phyloP scores from a whole-genome alignment of 1,140 invertebrate species.

The Apis florea region DNA sequence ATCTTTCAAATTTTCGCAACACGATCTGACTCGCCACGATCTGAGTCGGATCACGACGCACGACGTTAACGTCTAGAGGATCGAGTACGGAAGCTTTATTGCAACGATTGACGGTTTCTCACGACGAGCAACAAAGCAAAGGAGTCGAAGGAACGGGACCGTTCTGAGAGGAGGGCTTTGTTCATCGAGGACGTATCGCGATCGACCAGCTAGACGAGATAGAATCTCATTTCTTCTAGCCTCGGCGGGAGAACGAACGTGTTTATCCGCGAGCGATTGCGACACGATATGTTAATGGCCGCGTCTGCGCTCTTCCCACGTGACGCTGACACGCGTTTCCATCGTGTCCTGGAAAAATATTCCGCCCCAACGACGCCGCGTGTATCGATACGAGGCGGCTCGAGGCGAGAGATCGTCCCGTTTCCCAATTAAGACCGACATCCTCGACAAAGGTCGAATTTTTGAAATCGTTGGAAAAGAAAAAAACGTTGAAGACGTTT shows the following conservation, averaged over 20 bases:
- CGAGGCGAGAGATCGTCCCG: background rate
- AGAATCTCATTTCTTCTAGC: conserved; percentile 60
- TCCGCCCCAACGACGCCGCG: conserved; percentile 15
- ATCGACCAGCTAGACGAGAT: conserved; percentile 54
- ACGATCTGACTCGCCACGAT: no score
- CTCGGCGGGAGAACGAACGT: conserved; percentile 55
- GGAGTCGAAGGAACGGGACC: conserved; percentile 10
- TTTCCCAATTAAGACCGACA: background rate
- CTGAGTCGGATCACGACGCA: no score
- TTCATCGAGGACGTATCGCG: conserved; percentile 50
- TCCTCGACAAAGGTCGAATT: no score
- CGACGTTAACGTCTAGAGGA: no score
- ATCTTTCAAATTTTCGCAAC: no score
- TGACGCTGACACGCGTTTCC: conserved; percentile 58
- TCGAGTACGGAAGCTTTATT: background rate
- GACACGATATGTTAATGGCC: conserved; percentile 62
- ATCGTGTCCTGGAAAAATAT: conserved; percentile 53
- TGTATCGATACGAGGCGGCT: conserved; percentile 2
- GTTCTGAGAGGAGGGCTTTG: conserved; percentile 32
- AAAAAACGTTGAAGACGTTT: no score
- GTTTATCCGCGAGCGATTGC: conserved; percentile 65
- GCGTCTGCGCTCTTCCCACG: conserved; percentile 59
- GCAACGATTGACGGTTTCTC: conserved; percentile 5
- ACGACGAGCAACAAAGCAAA: conserved; percentile 6
- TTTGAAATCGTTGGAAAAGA: no score